phyloP scores from a whole-genome alignment of 2,888 invertebrate species.

The Acrocyrtus sp. region DNA sequence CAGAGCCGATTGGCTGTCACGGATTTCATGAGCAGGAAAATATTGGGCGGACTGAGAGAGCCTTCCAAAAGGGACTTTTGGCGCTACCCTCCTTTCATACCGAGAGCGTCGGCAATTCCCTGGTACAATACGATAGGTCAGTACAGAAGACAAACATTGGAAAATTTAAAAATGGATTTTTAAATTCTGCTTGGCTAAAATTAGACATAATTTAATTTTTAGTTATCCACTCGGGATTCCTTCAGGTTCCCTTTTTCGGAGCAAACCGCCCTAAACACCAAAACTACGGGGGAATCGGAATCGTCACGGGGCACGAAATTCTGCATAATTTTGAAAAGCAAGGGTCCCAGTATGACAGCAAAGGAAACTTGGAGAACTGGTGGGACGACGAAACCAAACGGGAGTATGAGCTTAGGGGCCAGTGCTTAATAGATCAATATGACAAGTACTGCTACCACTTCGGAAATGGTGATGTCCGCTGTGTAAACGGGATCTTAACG shows the following conservation, averaged over 20 bases:
- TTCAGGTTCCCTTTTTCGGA: neutral
- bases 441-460: slow-evolving; percentile 84
- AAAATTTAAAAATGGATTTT: no score
- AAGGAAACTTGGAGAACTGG: slow-evolving; percentile 92
- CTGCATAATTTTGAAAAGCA: neutral
- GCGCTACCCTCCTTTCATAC: no score
- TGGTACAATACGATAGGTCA: no score
- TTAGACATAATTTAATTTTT: no score
- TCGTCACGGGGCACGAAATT: neutral
- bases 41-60: no score
- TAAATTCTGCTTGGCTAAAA: no score
- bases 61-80: no score
- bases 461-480: slow-evolving; percentile 78
- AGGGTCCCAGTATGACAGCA: slow-evolving; percentile 80
- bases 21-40: no score
- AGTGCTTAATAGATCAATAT: no score
- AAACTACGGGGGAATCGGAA: neutral
- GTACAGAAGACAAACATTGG: no score
- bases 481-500: slow-evolving; percentile 79
- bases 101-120: no score
- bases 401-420: slow-evolving; percentile 76
- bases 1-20: no score
- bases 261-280: neutral
- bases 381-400: slow-evolving; percentile 71
- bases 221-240: neutral